Conservation (phyloP, 2,797 vertebrate genomes). For the Mycteria americana region DNA sequence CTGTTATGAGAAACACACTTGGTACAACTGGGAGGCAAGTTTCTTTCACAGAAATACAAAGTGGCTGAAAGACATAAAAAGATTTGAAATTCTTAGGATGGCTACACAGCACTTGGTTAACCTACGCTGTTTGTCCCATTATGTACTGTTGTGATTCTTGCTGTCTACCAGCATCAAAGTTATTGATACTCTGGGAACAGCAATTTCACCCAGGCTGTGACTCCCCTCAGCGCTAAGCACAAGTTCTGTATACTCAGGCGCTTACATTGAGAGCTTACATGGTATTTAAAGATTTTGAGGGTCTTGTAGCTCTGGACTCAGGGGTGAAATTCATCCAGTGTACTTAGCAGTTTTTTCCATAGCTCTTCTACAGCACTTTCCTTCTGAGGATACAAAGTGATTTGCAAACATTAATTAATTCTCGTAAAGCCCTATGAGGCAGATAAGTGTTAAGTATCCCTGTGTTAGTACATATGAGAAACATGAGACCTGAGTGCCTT, state of each 20-base stretch:
- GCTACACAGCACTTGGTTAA: background rate
- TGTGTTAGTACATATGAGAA: slow-evolving; percentile 30
- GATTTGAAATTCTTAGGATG: background rate
- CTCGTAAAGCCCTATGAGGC: slow-evolving; percentile 48
- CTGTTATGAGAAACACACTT: background rate
- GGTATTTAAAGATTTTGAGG: slow-evolving; percentile 28
- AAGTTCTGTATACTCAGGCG: background rate
- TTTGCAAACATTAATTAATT: slow-evolving; percentile 66
- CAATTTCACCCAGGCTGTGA: background rate
- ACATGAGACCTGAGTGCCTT: slow-evolving; percentile 25
- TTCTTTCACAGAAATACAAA: background rate
- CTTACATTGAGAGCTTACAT: background rate
- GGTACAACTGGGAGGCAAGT: background rate
- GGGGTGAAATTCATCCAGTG: slow-evolving; percentile 46
- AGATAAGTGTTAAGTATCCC: slow-evolving; percentile 46
- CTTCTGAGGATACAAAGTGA: slow-evolving; percentile 56
- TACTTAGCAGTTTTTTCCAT: slow-evolving; percentile 38
- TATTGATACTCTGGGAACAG: background rate
- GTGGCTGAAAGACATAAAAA: background rate
- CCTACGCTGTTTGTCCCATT: background rate
- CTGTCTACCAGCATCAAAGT: background rate
- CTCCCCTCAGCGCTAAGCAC: background rate
- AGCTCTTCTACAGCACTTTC: slow-evolving; percentile 25
- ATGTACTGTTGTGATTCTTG: background rate
- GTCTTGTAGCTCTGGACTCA: slow-evolving; percentile 32